Base-by-base conservation (phyloP, 2,888 invertebrate genomes). In the Hartigia nigra region DNA sequence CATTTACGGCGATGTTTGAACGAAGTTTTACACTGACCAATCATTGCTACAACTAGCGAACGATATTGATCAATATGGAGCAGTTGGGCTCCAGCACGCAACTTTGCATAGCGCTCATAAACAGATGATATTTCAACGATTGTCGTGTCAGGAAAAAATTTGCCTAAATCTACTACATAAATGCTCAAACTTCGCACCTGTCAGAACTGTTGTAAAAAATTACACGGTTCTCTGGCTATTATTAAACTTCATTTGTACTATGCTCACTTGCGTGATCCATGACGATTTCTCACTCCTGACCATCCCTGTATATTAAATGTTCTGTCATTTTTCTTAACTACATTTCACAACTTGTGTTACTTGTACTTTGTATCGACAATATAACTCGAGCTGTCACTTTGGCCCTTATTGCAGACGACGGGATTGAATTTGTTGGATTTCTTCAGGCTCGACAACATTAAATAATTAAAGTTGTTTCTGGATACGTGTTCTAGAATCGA, bases 61-160 rank as follows among this genome's bases (percentile, higher is more conserved):
- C 79, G 80, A 83, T 82, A 81, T 78, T 78, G 82, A 84, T 85
- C 85, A 76, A 84, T 85, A 83, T 78, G 76, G 70, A 80, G 83
- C 77, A 74, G 76, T 74, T 35, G 72, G 76, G 69, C 76, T 39
- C 37, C 74, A 69, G 78, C 70, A 69, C 74, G 35, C 76, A 55
- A 79, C 81, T 80, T 78, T 74, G 23, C 31, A 32, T 12, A 55
- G 55, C 55, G 55, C 55, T 55, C 55, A 55, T 23, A 55, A 55
- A 23, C 55, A 55, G 9, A 55, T 55, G 55, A 55, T 55, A 55
- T 55, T 55, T 5, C 55, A 55, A 55, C 55, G 55, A 55, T 23
- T 55, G 55, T 55, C 55, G 55, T 55, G 55, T 5, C 23, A 55
- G 9, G 23, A 55, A 55, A 55, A 55, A 55, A 55, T 23, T 55